These are phyloP conservation scores for Tachina lurida DNA, from an alignment of 2,888 invertebrate genomes.

Conservation along the genomic window DNA sequence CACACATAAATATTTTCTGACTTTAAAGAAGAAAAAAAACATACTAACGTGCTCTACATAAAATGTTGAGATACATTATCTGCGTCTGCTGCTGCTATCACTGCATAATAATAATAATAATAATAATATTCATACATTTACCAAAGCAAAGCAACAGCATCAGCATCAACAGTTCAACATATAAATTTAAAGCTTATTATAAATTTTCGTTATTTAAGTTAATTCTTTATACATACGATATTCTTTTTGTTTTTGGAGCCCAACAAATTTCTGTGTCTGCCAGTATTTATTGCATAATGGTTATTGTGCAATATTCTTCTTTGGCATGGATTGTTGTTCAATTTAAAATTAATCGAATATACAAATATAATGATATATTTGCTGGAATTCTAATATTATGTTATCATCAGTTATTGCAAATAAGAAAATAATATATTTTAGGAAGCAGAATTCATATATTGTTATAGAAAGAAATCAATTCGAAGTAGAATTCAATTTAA, in stretches of 20 bases:
- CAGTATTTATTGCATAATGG: constrained; percentile 12
- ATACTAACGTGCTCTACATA: background rate
- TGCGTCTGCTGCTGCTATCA: background rate
- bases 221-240: background rate
- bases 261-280: background rate
- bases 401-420: too few relatives aligned
- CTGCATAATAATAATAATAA: background rate
- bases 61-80: constrained; percentile 25
- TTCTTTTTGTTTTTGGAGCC: background rate
- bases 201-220: constrained; percentile 15
- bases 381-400: too few relatives aligned
- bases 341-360: background rate
- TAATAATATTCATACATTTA: background rate
- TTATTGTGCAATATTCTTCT: background rate
- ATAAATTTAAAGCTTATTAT: constrained; percentile 57
- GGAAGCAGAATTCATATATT: too few relatives aligned
- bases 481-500: too few relatives aligned
- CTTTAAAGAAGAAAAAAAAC: background rate
- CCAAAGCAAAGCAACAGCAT: constrained; percentile 5
- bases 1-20: background rate
- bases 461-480: too few relatives aligned
- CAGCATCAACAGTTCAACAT: constrained; percentile 45
- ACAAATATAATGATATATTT: background rate
- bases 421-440: too few relatives aligned
- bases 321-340: too few relatives aligned